Percentiles rank a stretch among this genome's conserved stretches.
These are phyloP conservation scores for Xiphophorus maculatus DNA, from an alignment of 2,113 vertebrate genomes.

Conservation along the genomic window DNA sequence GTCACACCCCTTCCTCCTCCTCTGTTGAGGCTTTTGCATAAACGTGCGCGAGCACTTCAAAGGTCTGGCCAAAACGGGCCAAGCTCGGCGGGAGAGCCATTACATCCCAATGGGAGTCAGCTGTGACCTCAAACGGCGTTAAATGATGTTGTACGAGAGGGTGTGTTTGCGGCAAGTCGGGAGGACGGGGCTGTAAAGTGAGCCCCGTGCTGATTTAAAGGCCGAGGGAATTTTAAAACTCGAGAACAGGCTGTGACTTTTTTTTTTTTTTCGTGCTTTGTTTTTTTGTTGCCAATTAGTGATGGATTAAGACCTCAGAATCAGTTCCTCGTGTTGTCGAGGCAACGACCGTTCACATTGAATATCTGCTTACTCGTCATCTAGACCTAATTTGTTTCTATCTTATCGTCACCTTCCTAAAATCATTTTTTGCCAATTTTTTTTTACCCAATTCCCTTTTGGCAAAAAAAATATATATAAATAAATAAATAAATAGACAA, in stretches of 20 bases:
- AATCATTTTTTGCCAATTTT: no score
- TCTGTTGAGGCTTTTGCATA: slow-evolving; percentile 17
- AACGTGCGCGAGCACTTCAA: slow-evolving; percentile 64
- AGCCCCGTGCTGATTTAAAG: slow-evolving; percentile 59
- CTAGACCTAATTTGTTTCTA: neutral
- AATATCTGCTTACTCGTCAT: neutral
- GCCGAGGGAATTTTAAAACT: slow-evolving; percentile 45
- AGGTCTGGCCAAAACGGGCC: slow-evolving; percentile 55
- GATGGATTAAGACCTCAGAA: neutral
- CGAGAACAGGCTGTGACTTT: slow-evolving; percentile 13
- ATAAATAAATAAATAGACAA: no score
- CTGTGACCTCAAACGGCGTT: slow-evolving; percentile 68
- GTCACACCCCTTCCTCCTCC: slow-evolving; percentile 50
- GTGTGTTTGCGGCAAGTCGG: slow-evolving; percentile 52
- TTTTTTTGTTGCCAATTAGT: neutral
- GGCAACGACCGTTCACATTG: neutral
- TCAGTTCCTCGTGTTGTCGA: neutral
- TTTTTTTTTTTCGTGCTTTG: neutral
- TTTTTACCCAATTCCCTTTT: no score
- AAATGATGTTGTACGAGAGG: slow-evolving; percentile 67
- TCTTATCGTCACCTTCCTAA: neutral
- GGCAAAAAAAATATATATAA: no score
- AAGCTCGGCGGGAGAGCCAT: slow-evolving; percentile 64
- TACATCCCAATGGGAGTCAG: slow-evolving; percentile 66
- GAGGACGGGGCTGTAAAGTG: slow-evolving; percentile 53